phyloP scores from a whole-genome alignment of 1,140 invertebrate species.

The Bombus fervidus region DNA sequence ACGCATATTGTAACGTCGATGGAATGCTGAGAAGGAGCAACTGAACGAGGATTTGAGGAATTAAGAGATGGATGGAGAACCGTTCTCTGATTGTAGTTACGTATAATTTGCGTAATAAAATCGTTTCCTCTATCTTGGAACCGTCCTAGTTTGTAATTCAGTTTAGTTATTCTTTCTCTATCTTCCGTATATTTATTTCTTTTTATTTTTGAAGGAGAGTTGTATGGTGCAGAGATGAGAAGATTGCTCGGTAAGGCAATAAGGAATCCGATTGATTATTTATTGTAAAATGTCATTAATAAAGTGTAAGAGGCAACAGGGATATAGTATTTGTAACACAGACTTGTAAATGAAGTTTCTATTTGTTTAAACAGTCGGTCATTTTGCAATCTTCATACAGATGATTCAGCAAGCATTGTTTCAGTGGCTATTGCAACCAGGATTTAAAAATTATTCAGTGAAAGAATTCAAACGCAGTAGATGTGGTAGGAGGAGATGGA shows the following conservation, averaged over 20 bases:
- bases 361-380: not conserved
- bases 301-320: too few relatives aligned
- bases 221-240: too few relatives aligned
- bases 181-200: not conserved
- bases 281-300: too few relatives aligned
- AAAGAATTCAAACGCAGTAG: not conserved
- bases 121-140: not conserved
- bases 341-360: too few relatives aligned
- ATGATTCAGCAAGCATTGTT: not conserved
- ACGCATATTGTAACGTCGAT: slow-evolving; percentile 61
- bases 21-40: slow-evolving; percentile 24
- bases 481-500: not conserved
- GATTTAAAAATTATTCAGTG: not conserved
- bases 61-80: slow-evolving; percentile 1
- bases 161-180: not conserved
- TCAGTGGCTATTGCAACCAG: too few relatives aligned
- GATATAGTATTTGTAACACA: too few relatives aligned
- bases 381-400: not conserved
- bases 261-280: too few relatives aligned
- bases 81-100: not conserved
- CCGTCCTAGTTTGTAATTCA: not conserved
- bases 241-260: too few relatives aligned
- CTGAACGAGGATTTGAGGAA: not conserved
- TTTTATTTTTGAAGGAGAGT: too few relatives aligned
- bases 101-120: not conserved